phyloP scores from a whole-genome alignment of 1,140 invertebrate genomes.

The Drosophila ohnishii region DNA sequence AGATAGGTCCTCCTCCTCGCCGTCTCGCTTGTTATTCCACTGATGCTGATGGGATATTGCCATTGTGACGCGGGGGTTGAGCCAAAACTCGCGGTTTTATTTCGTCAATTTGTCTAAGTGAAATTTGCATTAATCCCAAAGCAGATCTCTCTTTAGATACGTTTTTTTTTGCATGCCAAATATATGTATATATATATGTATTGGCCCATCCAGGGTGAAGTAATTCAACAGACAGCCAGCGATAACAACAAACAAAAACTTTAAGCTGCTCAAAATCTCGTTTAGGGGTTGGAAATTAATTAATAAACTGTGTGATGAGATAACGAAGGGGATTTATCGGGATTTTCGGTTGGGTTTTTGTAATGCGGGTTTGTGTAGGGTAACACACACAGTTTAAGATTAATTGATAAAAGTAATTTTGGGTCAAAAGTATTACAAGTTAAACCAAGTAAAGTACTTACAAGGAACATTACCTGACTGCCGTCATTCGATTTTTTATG shows the following conservation, averaged over 20 bases:
- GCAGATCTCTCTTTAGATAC: constrained; percentile 12
- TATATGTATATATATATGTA: neutral
- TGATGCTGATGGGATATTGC: constrained; percentile 35
- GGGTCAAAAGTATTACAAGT: neutral
- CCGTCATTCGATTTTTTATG: fast-evolving
- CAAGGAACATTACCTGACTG: neutral
- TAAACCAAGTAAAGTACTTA: neutral
- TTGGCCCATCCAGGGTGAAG: constrained; percentile 56
- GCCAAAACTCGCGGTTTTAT: constrained; percentile 66
- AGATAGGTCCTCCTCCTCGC: constrained; percentile 51
- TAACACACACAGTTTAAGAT: constrained; percentile 4
- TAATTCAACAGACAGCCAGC: constrained; percentile 40
- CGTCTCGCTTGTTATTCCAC: constrained; percentile 47
- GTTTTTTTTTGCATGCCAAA: constrained; percentile 22
- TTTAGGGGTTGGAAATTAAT: constrained; percentile 44
- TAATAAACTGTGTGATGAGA: constrained; percentile 29
- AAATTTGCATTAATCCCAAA: constrained; percentile 72
- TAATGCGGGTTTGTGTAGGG: neutral
- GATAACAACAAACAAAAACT: constrained; percentile 64
- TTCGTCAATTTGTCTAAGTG: constrained; percentile 70
- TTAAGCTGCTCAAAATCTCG: constrained; percentile 26
- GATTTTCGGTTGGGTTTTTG: constrained; percentile 17
- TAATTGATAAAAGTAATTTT: constrained; percentile 16
- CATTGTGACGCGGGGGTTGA: constrained; percentile 36
- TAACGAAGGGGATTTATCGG: constrained; percentile 27